Evolutionary conservation across 2,888 invertebrate species (phyloP).

Genomic region (Pseudococcus longispinus): DNA sequence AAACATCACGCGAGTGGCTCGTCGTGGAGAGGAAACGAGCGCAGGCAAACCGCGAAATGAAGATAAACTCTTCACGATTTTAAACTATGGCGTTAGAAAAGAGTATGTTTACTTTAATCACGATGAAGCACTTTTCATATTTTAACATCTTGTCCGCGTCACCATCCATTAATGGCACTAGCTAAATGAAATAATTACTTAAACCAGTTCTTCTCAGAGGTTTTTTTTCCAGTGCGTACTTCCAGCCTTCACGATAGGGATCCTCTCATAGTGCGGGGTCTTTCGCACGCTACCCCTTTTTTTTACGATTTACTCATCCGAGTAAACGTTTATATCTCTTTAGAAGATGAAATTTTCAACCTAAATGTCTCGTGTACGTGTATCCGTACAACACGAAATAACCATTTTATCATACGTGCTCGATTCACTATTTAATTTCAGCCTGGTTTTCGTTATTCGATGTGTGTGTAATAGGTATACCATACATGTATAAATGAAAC

Average conservation of each 20-base stretch:
- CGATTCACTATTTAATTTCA: slow-evolving; percentile 20
- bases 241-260: neutral
- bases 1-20: neutral
- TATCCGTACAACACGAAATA: neutral
- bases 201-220: slow-evolving; percentile 13
- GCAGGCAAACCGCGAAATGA: slow-evolving; percentile 14
- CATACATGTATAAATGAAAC: neutral
- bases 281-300: neutral
- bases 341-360: neutral
- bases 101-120: slow-evolving; percentile 44
- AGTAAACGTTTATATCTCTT: neutral
- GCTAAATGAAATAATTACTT: slow-evolving; percentile 38
- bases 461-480: neutral
- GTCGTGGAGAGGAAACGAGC: neutral
- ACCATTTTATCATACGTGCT: slow-evolving; percentile 26
- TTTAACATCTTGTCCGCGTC: slow-evolving; percentile 28
- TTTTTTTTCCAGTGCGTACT: neutral
- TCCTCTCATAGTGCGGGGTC: neutral
- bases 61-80: slow-evolving; percentile 51
- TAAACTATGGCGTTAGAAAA: slow-evolving; percentile 14
- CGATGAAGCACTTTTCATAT: slow-evolving; percentile 52
- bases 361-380: neutral
- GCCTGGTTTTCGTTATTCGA: neutral
- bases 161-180: slow-evolving; percentile 33
- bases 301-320: neutral